Evolutionary conservation across 2,113 vertebrate species (phyloP), one percentile per base, ranked within the genome.

Genomic region (Ursus arctos): DNA sequence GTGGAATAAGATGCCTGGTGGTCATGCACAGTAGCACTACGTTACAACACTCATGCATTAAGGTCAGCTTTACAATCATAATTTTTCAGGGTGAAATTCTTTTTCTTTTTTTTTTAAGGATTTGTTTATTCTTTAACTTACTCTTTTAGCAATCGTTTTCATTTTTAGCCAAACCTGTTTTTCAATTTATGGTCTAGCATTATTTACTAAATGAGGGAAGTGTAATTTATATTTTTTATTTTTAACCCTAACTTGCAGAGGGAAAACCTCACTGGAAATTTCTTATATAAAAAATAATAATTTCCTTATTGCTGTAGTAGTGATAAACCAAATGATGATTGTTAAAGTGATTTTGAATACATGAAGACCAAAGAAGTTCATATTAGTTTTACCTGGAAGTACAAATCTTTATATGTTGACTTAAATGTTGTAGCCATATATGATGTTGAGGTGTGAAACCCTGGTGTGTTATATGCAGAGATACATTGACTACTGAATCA

Each of bases 111-210:
- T 21, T 11, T 33, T 40, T 83, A 59, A 22, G 31, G 16, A 61
- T 24, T 83, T n/a, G 21, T 79, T 93, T 94, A 79, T 91, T 91
- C 57, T 84, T 83, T 80, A 74, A 72, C 61, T 93, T 72, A 12
- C 14, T 65, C 47, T 72, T 83, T 95, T 43, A 86, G n/a, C 21
- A 49, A 83, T 87, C 74, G 87, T 16, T 93, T 74, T 55, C 16
- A 28, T 33, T 82, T 95, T 93, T 87, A 91, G 40, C 31, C 55
- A 84, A 51, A 57, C 31, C 16, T 71, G 4, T 88, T 65, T 69
- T 88, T 57, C 14, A 82, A 71, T 55, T 71, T 87, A 24, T 71
- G 88, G 31, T 36, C 65, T 79, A 72, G 21, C 3, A 53, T 72
- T 84, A 71, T 77, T 77, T 88, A 22, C 36, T 77, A 82, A 69